Conservation (phyloP, 2,113 vertebrate species). For the Microtus richardsoni region DNA sequence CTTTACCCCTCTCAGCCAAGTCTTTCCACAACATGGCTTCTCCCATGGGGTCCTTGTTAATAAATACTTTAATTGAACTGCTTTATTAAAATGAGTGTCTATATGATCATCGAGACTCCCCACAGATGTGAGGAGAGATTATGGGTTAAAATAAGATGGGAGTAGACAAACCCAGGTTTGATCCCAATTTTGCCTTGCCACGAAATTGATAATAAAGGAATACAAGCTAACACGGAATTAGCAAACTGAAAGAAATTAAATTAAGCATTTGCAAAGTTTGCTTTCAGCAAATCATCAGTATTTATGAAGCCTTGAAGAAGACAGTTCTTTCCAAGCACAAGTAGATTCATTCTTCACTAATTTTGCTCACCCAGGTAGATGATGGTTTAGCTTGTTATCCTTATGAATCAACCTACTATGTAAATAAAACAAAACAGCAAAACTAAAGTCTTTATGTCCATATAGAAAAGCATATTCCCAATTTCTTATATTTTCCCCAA, state of each 20-base stretch:
- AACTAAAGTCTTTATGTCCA: conserved; percentile 5
- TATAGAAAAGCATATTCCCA: background rate
- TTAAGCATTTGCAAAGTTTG: conserved; percentile 49
- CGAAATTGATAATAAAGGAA: conserved; percentile 50
- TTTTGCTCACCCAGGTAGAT: background rate
- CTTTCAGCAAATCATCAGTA: conserved; percentile 52
- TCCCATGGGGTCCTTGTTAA: conserved; percentile 76
- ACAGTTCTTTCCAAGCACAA: background rate
- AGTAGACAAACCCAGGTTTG: conserved; percentile 58
- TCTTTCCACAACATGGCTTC: conserved; percentile 75
- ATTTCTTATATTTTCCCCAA: background rate
- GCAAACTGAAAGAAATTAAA: conserved; percentile 61
- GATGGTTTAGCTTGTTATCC: background rate
- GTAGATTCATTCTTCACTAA: background rate
- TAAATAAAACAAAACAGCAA: conserved; percentile 29
- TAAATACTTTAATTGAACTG: conserved; percentile 81
- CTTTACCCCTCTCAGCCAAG: conserved; percentile 77
- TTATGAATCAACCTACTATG: conserved; percentile 11
- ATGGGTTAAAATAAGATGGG: conserved; percentile 68
- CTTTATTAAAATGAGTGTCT: conserved; percentile 81
- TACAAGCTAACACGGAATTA: conserved; percentile 59
- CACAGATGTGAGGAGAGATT: conserved; percentile 70
- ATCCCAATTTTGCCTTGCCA: conserved; percentile 16
- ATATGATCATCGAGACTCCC: conserved; percentile 77
- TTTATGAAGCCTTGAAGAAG: conserved; percentile 33